Conservation (phyloP, 2,888 invertebrate species). For the Sminthurinus aureus region DNA sequence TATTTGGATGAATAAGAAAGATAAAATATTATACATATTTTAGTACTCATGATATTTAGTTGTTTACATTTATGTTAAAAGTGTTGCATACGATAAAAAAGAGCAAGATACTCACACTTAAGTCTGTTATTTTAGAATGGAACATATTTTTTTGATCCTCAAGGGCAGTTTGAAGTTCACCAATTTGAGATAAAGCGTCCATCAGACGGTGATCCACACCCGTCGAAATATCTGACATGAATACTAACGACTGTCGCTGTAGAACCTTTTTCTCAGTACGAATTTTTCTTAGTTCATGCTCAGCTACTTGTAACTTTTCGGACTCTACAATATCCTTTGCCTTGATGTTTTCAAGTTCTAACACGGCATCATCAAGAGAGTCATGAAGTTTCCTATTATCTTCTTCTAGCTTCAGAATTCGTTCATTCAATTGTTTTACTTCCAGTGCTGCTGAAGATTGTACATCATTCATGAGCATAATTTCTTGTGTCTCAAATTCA, state of each 20-base stretch:
- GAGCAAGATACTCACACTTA: constrained; percentile 7
- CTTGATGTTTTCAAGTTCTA: constrained; percentile 51
- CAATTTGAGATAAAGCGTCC: constrained; percentile 55
- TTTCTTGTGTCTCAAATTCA: constrained; percentile 58
- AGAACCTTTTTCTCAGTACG: constrained; percentile 57
- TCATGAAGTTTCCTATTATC: constrained; percentile 47
- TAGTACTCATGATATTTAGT: neutral
- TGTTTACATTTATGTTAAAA: neutral
- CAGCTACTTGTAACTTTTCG: constrained; percentile 51
- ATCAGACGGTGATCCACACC: constrained; percentile 47
- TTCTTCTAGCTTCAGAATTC: constrained; percentile 45
- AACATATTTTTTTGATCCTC: constrained; percentile 56
- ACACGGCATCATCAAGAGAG: constrained; percentile 48
- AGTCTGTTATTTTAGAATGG: constrained; percentile 47
- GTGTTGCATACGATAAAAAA: neutral
- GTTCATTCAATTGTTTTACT: constrained; percentile 45
- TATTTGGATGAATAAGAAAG: constrained; percentile 10
- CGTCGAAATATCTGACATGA: constrained; percentile 48
- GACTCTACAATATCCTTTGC: constrained; percentile 46
- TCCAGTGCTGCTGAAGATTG: constrained; percentile 47
- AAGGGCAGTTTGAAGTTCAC: constrained; percentile 52
- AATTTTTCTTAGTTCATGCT: constrained; percentile 53
- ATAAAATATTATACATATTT: neutral
- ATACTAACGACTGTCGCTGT: constrained; percentile 54
- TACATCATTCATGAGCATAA: constrained; percentile 53